Conservation (phyloP, 2,888 invertebrate genomes). For the Melanargia galathea region DNA sequence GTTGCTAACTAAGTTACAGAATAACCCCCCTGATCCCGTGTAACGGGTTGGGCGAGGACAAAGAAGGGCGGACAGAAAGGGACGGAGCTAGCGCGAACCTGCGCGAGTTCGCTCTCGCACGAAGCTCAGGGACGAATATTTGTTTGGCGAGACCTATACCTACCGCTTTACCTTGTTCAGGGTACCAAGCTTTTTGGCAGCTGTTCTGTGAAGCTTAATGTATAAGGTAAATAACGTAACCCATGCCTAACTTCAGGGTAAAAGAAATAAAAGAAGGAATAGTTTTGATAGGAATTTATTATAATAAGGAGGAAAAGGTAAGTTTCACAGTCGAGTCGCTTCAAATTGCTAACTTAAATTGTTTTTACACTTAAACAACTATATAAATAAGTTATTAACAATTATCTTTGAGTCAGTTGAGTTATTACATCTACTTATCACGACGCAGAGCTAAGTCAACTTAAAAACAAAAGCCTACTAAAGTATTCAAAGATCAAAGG, state of each 20-base stretch:
- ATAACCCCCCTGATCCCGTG: too few relatives aligned
- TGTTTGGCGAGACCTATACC: too few relatives aligned
- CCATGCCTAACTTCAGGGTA: not conserved
- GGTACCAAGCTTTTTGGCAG: too few relatives aligned
- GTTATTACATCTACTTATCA: not conserved
- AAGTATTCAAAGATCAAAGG: too few relatives aligned
- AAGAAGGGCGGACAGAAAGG: too few relatives aligned
- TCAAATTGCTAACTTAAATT: not conserved
- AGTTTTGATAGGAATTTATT: constrained; percentile 9
- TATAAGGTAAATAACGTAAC: not conserved
- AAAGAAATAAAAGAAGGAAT: not conserved
- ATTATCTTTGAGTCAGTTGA: not conserved
- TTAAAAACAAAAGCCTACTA: not conserved
- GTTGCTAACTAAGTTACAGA: too few relatives aligned
- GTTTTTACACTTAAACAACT: not conserved
- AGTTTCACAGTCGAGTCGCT: not conserved
- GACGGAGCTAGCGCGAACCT: too few relatives aligned
- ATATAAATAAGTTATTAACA: constrained; percentile 5
- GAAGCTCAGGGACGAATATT: too few relatives aligned
- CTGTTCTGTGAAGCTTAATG: not conserved
- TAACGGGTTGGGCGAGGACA: too few relatives aligned
- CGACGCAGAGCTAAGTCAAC: not conserved
- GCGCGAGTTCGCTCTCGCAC: too few relatives aligned
- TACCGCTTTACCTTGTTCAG: too few relatives aligned
- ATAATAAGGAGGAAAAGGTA: constrained; percentile 6